These are phyloP conservation scores for Stenolophus ochropezus DNA, from an alignment of 2,888 invertebrate species.

Conservation along the genomic window DNA sequence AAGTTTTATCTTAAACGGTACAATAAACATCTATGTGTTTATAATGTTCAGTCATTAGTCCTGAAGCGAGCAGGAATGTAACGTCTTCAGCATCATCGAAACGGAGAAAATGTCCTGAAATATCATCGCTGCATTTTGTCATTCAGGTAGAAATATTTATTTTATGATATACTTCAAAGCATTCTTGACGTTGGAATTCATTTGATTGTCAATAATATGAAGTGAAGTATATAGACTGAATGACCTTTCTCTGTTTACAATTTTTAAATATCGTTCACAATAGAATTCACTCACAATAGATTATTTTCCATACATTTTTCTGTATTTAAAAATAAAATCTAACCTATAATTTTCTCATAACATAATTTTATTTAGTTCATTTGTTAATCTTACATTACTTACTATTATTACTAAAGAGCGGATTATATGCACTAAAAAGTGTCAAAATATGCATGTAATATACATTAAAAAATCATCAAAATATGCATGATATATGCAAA, in stretches of 20 bases:
- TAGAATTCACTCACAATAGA: no score
- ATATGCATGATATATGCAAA: no score
- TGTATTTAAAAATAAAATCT: no score
- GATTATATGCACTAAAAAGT: no score
- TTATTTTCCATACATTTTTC: no score
- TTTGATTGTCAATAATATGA: not conserved
- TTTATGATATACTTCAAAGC: not conserved
- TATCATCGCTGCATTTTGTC: not conserved
- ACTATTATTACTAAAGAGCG: no score
- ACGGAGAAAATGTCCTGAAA: not conserved
- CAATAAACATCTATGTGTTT: conserved; percentile 39
- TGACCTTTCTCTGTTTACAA: not conserved
- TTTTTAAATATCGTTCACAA: not conserved
- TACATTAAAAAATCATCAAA: no score
- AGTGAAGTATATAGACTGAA: not conserved
- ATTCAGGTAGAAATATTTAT: not conserved
- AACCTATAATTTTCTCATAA: no score
- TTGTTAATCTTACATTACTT: no score
- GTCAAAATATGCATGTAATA: no score
- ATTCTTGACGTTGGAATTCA: not conserved
- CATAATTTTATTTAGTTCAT: no score
- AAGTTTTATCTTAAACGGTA: conserved; percentile 22
- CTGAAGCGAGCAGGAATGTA: conserved; percentile 3
- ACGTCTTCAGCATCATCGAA: not conserved
- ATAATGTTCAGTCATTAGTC: conserved; percentile 44